Percentiles rank a stretch among this genome's conserved stretches.
These are phyloP conservation scores for Shinisaurus crocodilurus DNA, from an alignment of 2,113 vertebrate species.

Conservation along the genomic window DNA sequence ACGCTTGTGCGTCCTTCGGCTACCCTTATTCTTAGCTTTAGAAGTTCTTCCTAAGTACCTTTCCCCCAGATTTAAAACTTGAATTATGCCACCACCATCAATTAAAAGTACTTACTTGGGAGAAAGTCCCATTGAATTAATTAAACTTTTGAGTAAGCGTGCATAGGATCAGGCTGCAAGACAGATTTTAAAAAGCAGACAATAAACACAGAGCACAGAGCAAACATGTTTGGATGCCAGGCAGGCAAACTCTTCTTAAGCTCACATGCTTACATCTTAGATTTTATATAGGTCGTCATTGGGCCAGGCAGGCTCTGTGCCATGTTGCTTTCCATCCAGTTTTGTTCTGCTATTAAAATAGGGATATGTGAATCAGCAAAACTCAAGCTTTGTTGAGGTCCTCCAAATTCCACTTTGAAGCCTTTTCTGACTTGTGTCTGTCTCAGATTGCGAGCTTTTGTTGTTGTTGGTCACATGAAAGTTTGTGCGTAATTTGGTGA, in stretches of 20 bases:
- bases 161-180: background rate
- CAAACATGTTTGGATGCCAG: background rate
- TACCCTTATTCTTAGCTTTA: background rate
- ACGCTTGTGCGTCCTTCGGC: background rate
- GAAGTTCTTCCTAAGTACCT: background rate
- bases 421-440: too few species aligned
- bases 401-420: too few species aligned
- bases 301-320: background rate
- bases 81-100: background rate
- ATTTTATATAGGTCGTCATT: too few species aligned
- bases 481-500: too few species aligned
- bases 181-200: background rate
- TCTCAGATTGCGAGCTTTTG: too few species aligned
- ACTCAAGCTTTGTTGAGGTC: too few species aligned
- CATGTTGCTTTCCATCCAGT: background rate
- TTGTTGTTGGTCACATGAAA: too few species aligned
- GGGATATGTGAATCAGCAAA: too few species aligned
- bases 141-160: background rate
- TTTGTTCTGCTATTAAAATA: background rate
- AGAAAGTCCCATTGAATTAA: background rate
- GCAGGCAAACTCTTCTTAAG: background rate
- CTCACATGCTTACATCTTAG: background rate
- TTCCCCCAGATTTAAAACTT: background rate
- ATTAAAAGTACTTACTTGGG: background rate
- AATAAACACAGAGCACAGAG: background rate